Evolutionary conservation across 2,797 vertebrate genomes (phyloP).

Genomic region (Lutjanus argentimaculatus): DNA sequence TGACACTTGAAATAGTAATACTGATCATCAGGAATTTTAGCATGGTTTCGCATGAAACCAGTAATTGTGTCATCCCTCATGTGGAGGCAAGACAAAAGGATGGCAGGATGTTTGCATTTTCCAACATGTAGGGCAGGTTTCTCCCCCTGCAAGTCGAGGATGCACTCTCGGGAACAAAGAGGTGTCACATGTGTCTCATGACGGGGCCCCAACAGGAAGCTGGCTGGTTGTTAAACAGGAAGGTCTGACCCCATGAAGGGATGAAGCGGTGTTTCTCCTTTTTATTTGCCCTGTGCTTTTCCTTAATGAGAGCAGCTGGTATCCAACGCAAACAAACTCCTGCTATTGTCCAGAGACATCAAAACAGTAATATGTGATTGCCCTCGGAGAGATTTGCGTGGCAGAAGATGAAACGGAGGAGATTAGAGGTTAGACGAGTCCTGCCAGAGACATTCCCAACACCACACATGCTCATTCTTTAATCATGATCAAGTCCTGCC

Average conservation of each 20-base stretch:
- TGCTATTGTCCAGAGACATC: conserved; percentile 46
- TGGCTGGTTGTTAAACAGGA: conserved; percentile 62
- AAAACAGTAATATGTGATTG: conserved; percentile 54
- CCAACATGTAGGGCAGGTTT: conserved; percentile 16
- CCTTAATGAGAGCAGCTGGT: conserved; percentile 61
- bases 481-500: conserved; percentile 79
- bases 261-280: conserved; percentile 35
- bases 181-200: conserved; percentile 40
- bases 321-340: conserved; percentile 36
- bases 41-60: no score
- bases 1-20: no score
- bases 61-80: no score
- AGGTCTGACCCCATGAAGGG: conserved; percentile 43
- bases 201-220: conserved; percentile 60
- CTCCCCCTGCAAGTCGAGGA: conserved; percentile 28
- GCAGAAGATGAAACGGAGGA: conserved; percentile 68
- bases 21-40: no score
- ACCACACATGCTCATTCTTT: conserved; percentile 78
- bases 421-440: conserved; percentile 57
- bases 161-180: conserved; percentile 50
- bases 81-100: not conserved
- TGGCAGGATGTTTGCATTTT: conserved; percentile 47
- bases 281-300: conserved; percentile 48
- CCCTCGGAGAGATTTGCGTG: conserved; percentile 54
- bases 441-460: conserved; percentile 62